Evolutionary conservation across 2,888 invertebrate species (phyloP), one percentile per base, ranked within the genome.

Genomic region (Trachelus stipa): DNA sequence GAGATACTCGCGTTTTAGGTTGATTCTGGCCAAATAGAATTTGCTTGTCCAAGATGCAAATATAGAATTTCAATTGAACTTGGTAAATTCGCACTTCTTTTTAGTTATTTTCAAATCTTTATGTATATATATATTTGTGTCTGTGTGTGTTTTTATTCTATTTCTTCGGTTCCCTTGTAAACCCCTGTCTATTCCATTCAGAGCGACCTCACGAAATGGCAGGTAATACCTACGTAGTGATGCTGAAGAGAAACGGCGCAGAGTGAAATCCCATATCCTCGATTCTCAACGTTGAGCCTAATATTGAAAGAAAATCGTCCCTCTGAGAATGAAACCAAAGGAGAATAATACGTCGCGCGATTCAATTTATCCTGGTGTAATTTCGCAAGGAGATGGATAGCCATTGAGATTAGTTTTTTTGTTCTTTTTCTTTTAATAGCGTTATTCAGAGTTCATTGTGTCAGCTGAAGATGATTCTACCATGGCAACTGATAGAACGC

Each of bases 31-130:
- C 6, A 40, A 40, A 40, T 15, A 6, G 15, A 71, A 80, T 82
- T 79, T 71, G 73, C 73, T 77, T 74, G 35, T 76, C 76, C 75
- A 68, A 80, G 75, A 81, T 84, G 79, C 83, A 83, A 86, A 85
- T 83, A 82, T 81, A 75, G 76, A 75, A 68, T 79, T 73, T 76
- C 77, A 81, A 85, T 81, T 83, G 80, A 83, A 83, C 81, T 85
- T 83, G 79, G 83, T 81, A 82, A 82, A 80, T 81, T 78, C 78
- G 33, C 73, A 30, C 40, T 23, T 73, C 77, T 77, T 34, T 74
- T 75, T 30, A 78, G 12, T 23, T 23, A 30, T 69, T 15, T 11
- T 30, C 69, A 4, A 15, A 30, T 30, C 30, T 30, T 11, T 33
- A 2, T 40, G 6, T 23, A 23, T 56, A 9, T 40, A 37, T 23